These are phyloP conservation scores for Perca schrenkii DNA, from an alignment of 2,113 vertebrate genomes.

Conservation along the genomic window DNA sequence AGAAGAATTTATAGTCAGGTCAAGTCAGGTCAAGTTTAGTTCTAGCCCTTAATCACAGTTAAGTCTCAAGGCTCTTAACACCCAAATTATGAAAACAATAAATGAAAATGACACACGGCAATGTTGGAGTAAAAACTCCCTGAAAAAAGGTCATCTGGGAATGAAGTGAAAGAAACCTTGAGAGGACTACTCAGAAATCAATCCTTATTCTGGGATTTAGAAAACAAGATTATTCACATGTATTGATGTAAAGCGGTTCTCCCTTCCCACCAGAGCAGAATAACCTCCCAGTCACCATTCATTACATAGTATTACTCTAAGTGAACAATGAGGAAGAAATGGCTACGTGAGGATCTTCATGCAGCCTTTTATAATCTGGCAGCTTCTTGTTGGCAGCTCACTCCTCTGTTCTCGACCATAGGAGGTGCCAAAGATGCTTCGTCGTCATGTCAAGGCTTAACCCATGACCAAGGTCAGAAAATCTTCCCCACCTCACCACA, in stretches of 20 bases:
- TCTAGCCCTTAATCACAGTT: slow-evolving; percentile 29
- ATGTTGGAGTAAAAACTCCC: slow-evolving; percentile 23
- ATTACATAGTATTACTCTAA: slow-evolving; percentile 36
- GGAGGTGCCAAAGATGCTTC: slow-evolving; percentile 61
- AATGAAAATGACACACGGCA: slow-evolving; percentile 32
- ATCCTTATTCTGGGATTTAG: slow-evolving; percentile 26
- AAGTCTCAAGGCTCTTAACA: slow-evolving; percentile 24
- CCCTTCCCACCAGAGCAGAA: slow-evolving; percentile 4
- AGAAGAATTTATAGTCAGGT: slow-evolving; percentile 26
- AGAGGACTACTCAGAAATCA: not conserved
- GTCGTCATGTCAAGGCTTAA: slow-evolving; percentile 57
- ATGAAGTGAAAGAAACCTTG: slow-evolving; percentile 28
- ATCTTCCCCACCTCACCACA: slow-evolving; percentile 49
- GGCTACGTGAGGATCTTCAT: slow-evolving; percentile 75
- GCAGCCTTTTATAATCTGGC: slow-evolving; percentile 57
- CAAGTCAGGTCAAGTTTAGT: slow-evolving; percentile 24
- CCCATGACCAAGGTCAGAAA: slow-evolving; percentile 54
- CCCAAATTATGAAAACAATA: slow-evolving; percentile 42
- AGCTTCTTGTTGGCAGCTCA: slow-evolving; percentile 45
- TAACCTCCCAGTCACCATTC: slow-evolving; percentile 34
- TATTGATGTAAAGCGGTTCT: slow-evolving; percentile 22
- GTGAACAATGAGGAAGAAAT: slow-evolving; percentile 12
- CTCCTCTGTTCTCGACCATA: slow-evolving; percentile 43
- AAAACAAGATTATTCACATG: slow-evolving; percentile 39
- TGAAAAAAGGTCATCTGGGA: slow-evolving; percentile 24